phyloP scores from a whole-genome alignment of 2,797 vertebrate species.

The Danio kyathit region DNA sequence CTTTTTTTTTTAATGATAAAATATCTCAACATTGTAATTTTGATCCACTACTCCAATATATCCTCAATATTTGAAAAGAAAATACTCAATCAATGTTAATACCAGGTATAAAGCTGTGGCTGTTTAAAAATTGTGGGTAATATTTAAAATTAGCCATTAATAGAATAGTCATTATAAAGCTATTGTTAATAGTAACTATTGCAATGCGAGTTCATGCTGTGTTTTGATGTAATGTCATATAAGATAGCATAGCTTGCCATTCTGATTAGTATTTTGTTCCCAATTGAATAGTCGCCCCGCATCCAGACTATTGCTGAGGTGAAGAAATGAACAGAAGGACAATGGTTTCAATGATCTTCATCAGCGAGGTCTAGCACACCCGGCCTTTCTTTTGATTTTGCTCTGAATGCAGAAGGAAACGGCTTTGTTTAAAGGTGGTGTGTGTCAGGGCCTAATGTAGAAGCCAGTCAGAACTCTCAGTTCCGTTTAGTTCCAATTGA shows the following conservation, averaged over 20 bases:
- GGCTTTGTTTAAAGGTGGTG: slow-evolving; percentile 24
- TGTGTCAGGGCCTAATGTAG: slow-evolving; percentile 11
- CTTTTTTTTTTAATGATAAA: too few relatives aligned
- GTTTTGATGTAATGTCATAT: background rate
- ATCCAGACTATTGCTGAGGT: background rate
- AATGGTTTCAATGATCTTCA: slow-evolving; percentile 9
- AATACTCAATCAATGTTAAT: too few relatives aligned
- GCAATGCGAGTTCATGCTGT: background rate
- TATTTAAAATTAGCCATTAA: too few relatives aligned
- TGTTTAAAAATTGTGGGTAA: too few relatives aligned
- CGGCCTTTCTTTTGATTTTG: slow-evolving; percentile 17
- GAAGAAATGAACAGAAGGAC: slow-evolving; percentile 6
- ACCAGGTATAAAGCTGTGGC: too few relatives aligned
- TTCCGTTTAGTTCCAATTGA: slow-evolving; percentile 39
- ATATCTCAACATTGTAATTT: too few relatives aligned
- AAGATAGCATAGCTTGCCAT: background rate
- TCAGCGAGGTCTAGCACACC: background rate
- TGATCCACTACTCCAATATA: too few relatives aligned
- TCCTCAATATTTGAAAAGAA: too few relatives aligned
- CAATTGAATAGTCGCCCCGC: background rate
- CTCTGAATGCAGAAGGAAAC: slow-evolving; percentile 31
- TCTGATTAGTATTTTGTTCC: background rate
- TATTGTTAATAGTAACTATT: background rate
- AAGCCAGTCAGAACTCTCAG: slow-evolving; percentile 33
- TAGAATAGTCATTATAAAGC: background rate